Conservation (phyloP, 2,113 vertebrate genomes). For the Psilopogon haemacephalus region DNA sequence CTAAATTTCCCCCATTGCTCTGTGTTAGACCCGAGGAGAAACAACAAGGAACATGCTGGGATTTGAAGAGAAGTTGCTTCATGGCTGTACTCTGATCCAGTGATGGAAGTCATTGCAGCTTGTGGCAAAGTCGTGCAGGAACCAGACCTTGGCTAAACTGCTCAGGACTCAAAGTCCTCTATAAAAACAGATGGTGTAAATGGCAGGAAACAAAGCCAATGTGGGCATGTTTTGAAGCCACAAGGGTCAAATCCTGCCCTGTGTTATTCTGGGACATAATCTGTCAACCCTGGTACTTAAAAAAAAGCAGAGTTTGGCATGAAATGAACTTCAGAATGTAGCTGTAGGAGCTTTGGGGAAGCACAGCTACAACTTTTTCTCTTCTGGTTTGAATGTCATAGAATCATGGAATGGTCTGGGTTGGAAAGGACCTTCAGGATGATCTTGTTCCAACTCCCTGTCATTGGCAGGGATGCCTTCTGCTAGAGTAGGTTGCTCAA, state of each 20-base stretch:
- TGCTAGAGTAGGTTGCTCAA: too few species aligned
- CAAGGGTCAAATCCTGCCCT: slow-evolving; percentile 39
- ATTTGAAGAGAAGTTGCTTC: neutral
- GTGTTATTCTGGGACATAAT: neutral
- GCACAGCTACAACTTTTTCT: neutral
- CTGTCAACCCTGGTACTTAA: neutral
- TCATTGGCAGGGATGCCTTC: neutral
- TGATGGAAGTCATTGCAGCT: slow-evolving; percentile 35
- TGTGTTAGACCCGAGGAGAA: neutral
- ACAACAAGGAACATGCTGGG: neutral
- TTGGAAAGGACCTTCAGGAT: too few species aligned
- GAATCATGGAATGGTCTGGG: too few species aligned
- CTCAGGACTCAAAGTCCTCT: slow-evolving; percentile 30
- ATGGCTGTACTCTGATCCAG: neutral
- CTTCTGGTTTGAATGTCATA: neutral
- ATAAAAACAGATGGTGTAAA: slow-evolving; percentile 59
- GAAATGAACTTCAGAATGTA: neutral
- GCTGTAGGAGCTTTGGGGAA: neutral
- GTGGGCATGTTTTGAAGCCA: slow-evolving; percentile 39
- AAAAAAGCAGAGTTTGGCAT: neutral
- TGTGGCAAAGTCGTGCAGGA: slow-evolving; percentile 3
- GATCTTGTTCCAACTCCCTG: neutral
- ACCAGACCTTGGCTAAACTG: slow-evolving; percentile 28
- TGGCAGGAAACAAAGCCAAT: slow-evolving; percentile 57
- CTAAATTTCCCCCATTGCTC: neutral